Conservation (phyloP, 2,113 vertebrate species). For the Aptenodytes patagonicus region DNA sequence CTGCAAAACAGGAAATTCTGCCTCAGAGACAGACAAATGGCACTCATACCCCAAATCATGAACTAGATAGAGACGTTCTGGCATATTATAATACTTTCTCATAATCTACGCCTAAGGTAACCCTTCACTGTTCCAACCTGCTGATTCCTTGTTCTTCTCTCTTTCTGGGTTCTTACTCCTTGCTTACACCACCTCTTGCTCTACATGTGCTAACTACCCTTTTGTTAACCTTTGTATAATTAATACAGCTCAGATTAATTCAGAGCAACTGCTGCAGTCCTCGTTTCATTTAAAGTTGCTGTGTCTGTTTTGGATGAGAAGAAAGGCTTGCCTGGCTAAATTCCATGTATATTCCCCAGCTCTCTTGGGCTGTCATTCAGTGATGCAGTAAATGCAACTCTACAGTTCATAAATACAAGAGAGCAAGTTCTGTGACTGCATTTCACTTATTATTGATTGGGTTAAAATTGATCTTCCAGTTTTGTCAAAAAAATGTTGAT, state of each 20-base stretch:
- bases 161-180: background rate
- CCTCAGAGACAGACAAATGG: background rate
- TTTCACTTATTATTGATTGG: background rate
- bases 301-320: background rate
- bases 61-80: background rate
- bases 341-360: background rate
- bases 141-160: background rate
- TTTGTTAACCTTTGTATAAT: background rate
- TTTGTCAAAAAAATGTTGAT: constrained; percentile 25
- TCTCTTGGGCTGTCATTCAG: background rate
- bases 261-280: background rate
- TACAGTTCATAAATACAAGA: background rate
- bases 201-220: background rate
- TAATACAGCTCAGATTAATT: background rate
- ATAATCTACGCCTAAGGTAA: background rate
- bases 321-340: background rate
- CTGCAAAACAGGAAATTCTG: background rate
- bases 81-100: background rate
- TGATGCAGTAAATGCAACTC: background rate
- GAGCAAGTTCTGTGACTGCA: background rate
- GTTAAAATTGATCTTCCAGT: constrained; percentile 16
- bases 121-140: background rate
- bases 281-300: background rate
- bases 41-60: background rate
- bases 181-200: background rate